These are phyloP conservation scores for Neomorphus geoffroyi DNA, from an alignment of 2,797 vertebrate species.

Conservation along the genomic window DNA sequence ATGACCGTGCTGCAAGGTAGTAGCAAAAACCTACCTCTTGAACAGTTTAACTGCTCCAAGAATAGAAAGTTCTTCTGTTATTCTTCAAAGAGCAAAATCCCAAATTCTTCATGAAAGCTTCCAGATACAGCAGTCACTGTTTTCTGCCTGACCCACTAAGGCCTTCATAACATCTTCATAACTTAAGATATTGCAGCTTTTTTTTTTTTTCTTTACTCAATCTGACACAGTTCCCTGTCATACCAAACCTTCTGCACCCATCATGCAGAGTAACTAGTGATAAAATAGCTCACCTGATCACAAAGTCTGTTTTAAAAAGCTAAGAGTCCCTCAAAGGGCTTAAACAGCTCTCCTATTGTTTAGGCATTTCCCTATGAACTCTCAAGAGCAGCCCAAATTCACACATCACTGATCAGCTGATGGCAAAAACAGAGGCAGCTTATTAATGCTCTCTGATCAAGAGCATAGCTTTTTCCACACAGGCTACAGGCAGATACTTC, in stretches of 20 bases:
- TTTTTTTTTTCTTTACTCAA: not conserved
- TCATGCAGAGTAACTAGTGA: not conserved
- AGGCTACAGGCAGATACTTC: not conserved
- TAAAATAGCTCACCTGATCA: constrained; percentile 37
- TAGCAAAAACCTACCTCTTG: not conserved
- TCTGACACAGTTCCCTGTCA: not conserved
- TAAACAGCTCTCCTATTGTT: constrained; percentile 43
- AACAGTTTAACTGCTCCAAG: not conserved
- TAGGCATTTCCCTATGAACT: constrained; percentile 24
- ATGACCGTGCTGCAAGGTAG: not conserved
- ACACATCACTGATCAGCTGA: constrained; percentile 49
- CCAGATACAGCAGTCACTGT: not conserved
- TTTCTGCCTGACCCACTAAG: not conserved
- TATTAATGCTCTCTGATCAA: constrained; percentile 49
- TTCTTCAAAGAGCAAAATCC: not conserved
- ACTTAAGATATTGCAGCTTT: not conserved
- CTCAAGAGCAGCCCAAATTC: constrained; percentile 26
- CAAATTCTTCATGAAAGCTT: not conserved
- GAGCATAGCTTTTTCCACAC: constrained; percentile 54
- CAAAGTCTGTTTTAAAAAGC: constrained; percentile 38
- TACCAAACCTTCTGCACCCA: not conserved
- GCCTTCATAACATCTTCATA: too few species aligned
- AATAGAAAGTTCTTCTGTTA: not conserved
- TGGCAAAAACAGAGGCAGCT: constrained; percentile 29
- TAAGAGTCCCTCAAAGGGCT: constrained; percentile 18